Evolutionary conservation across 1,140 invertebrate species (phyloP).

Genomic region (Penaeus chinensis): DNA sequence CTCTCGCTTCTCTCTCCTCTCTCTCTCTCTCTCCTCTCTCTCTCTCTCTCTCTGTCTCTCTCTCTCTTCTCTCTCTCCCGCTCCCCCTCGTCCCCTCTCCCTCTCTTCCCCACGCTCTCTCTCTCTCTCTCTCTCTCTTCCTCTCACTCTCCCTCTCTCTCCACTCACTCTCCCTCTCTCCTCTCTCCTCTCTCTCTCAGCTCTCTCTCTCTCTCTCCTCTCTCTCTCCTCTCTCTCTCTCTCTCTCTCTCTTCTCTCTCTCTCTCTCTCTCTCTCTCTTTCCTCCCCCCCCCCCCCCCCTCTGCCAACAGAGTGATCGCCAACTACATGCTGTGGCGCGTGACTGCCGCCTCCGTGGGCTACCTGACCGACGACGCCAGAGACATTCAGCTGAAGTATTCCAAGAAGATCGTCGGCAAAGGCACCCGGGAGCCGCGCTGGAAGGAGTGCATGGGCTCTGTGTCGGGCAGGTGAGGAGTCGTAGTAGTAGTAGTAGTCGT

Average conservation of each 20-base stretch:
- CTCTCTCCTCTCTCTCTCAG: neutral
- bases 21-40: too few species aligned
- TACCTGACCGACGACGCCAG: conserved; percentile 81
- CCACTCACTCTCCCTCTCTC: too few species aligned
- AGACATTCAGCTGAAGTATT: conserved; percentile 79
- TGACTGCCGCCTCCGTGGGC: conserved; percentile 78
- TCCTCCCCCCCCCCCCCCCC: too few species aligned
- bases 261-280: neutral
- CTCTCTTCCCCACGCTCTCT: too few species aligned
- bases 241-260: neutral
- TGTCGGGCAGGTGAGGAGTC: conserved; percentile 74
- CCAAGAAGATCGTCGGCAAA: conserved; percentile 80
- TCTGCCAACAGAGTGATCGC: conserved; percentile 72
- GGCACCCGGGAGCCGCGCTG: conserved; percentile 82
- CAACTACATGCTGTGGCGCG: conserved; percentile 88
- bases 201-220: too few species aligned
- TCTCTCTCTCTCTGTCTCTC: too few species aligned
- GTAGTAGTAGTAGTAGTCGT: too few species aligned
- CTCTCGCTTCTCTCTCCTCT: too few species aligned
- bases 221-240: neutral
- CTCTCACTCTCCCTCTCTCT: neutral
- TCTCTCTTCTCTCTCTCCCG: too few species aligned
- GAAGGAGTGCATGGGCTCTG: conserved; percentile 85
- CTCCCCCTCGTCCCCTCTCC: too few species aligned
- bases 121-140: too few species aligned